Evolutionary conservation across 2,113 vertebrate species (phyloP), one percentile per base, ranked within the genome.

Genomic region (Plotosus lineatus): DNA sequence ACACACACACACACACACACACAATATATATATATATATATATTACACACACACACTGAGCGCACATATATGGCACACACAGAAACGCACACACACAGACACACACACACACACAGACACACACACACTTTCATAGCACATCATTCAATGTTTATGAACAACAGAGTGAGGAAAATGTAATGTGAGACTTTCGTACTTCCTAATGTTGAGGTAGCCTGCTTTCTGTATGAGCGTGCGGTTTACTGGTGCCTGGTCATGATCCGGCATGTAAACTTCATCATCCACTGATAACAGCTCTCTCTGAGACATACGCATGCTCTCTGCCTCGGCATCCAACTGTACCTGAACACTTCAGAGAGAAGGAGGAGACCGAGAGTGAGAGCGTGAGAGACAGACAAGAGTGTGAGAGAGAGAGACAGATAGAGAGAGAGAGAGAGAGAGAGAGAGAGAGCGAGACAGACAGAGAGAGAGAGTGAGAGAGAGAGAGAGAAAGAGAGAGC

Each of bases 141-240:
- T 19, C 6, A 8, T 72, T 31, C 6, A 31, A 2, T 44, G 31
- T 44, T 75, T 55, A 36, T 75, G 2, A 55, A 51, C 9, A 21
- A n/a, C 12, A 44, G 74, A 28, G 9, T 78, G 36, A 68, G 66
- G 46, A 4, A 58, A 1, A 75, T 1, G 14, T 7, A 21, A n/a
- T 3, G 19, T 2, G 50, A 56, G 23, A 31, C 17, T 0, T 0
- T 65, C 94, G 92, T 93, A 99, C 98, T 94, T 98, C 88, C 98
- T 94, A 77, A 99, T 96, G 85, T 98, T 99, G 85, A 99, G 96
- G 92, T 98, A 99, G 58, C 98, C 98, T 21, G 97, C 95, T 90
- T 98, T 98, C 92, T 99, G 98, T 84, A 98, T 95, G 40, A 98
- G 96, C 6, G 95, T 95, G 87, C 97, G 95, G 80, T 98, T 98